Base-by-base conservation (phyloP, 2,888 invertebrate genomes). In the Epistrophe grossulariae region DNA sequence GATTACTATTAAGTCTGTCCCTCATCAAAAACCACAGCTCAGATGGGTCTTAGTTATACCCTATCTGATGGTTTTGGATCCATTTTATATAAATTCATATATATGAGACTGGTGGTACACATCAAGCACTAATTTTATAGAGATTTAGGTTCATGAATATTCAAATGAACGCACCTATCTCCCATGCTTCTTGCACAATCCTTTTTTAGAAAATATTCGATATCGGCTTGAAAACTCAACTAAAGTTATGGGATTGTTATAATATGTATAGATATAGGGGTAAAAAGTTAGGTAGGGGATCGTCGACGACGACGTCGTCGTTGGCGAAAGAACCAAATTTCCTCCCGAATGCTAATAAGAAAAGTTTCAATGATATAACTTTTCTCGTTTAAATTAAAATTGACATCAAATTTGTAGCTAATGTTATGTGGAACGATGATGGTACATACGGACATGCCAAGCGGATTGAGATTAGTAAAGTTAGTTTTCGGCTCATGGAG, bases 311-410 rank as follows among this genome's bases (percentile, higher is more conserved):
- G 40, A 62, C 60, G 28, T 13, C 19, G 24, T 5, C 45, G 35
- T 19, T 50, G 19, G 35, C 13, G 43, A 35, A 76, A 59, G 80
- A 71, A 79, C 87, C 83, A 43, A 87, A 87, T 87, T 79, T 87
- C 79, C 87, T 87, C 87, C 74, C 79, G 74, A 83, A 87, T 83
- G 87, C 83, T 87, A 87, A 87, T 87, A 83, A 87, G 87, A 87
- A 87, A 87, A 87, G 87, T 87, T 87, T 87, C 87, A 83, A 87
- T 87, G 87, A 87, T 83, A 83, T 83, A 87, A 87, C 87, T 87
- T 87, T 87, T 87, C 87, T 87, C 87, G 87, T 87, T 87, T 87
- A 87, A 87, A 87, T 87, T 87, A 87, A 87, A 87, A 87, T 87
- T 87, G 87, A 87, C 87, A 87, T 87, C 79, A 83, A 87, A 87